Conservation (phyloP, 2,888 invertebrate genomes). For the Troglohyphantes excavatus region DNA sequence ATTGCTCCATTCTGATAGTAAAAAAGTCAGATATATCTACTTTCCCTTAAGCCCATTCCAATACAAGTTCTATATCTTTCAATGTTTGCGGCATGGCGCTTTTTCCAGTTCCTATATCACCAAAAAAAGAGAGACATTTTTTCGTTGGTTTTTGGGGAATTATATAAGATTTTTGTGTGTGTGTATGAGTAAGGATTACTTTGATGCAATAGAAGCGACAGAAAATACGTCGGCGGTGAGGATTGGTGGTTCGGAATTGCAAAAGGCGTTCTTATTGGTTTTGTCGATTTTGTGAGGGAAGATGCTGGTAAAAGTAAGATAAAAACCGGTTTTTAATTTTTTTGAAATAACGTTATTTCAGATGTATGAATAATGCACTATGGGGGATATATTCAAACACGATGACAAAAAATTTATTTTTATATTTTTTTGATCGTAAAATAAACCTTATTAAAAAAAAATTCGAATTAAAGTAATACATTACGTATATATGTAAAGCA, state of each 20-base stretch:
- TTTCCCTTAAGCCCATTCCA: neutral
- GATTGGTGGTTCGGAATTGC: neutral
- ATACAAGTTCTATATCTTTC: neutral
- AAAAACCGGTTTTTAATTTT: no score
- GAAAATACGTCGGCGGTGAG: neutral
- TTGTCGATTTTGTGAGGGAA: no score
- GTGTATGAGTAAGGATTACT: neutral
- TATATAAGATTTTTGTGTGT: neutral
- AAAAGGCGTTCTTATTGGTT: no score
- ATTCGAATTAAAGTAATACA: no score
- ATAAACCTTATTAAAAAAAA: no score
- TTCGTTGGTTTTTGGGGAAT: neutral
- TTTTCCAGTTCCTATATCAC: neutral
- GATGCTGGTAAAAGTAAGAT: no score
- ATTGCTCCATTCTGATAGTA: slow-evolving; percentile 7
- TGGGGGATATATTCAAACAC: no score
- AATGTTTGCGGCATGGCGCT: neutral
- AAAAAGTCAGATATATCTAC: neutral
- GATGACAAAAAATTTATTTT: no score
- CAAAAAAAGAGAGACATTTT: neutral
- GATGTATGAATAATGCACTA: no score
- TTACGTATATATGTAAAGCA: no score
- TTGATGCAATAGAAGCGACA: neutral
- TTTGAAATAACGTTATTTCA: no score
- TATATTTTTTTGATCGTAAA: no score